Percentiles rank a stretch among this genome's conserved stretches.
Evolutionary conservation across 2,888 invertebrate genomes (phyloP).

Genomic region (Laspeyria flexula): DNA sequence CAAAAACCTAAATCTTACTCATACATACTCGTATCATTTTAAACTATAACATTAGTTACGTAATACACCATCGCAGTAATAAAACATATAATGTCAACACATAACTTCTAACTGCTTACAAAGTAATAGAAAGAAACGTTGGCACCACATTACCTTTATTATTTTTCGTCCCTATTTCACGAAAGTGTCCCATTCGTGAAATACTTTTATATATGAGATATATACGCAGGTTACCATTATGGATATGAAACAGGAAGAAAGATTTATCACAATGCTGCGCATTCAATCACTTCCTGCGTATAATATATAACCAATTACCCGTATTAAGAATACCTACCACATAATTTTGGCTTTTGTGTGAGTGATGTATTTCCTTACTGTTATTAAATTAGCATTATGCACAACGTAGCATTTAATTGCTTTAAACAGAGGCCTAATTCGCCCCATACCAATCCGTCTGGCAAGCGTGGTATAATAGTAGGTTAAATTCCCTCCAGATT

Average conservation of each 20-base stretch:
- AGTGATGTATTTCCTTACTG: too few species aligned
- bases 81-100: slow-evolving; percentile 8
- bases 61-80: too few species aligned
- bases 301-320: slow-evolving; percentile 10
- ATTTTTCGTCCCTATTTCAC: slow-evolving; percentile 31
- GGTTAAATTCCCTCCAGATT: too few species aligned
- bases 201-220: slow-evolving; percentile 35
- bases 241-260: slow-evolving; percentile 28
- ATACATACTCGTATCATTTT: too few species aligned
- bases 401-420: too few species aligned
- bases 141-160: slow-evolving; percentile 32
- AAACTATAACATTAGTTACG: too few species aligned
- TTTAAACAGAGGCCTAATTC: too few species aligned
- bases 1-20: too few species aligned
- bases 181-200: slow-evolving; percentile 32
- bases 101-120: slow-evolving; percentile 6
- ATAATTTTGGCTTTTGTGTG: neutral
- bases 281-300: slow-evolving; percentile 27
- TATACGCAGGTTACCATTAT: slow-evolving; percentile 27
- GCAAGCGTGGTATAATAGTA: too few species aligned
- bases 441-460: too few species aligned
- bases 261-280: slow-evolving; percentile 26
- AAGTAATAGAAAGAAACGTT: slow-evolving; percentile 30
- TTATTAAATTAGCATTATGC: too few species aligned
- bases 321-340: neutral